These are phyloP conservation scores for Amblyjoppa fuscipennis DNA, from an alignment of 2,888 invertebrate genomes.

Conservation along the genomic window DNA sequence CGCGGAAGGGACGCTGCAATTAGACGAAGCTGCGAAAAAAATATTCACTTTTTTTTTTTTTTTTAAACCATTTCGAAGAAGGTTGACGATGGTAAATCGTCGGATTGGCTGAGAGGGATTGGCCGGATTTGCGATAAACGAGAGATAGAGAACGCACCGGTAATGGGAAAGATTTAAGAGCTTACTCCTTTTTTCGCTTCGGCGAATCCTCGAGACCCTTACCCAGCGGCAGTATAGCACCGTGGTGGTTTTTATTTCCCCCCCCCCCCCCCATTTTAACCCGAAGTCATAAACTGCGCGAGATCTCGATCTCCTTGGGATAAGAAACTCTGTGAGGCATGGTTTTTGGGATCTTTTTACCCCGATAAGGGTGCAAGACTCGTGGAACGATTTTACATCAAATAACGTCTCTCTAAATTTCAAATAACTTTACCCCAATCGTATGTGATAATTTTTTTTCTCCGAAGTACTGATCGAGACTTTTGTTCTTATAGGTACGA, in stretches of 20 bases:
- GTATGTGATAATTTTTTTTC: no score
- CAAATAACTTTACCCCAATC: neutral
- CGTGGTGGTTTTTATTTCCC: neutral
- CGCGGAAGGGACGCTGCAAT: slow-evolving; percentile 65
- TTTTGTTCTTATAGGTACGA: neutral
- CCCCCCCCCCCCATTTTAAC: neutral
- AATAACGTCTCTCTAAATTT: neutral
- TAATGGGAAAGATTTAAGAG: slow-evolving; percentile 29
- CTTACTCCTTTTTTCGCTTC: slow-evolving; percentile 45
- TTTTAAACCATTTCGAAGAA: slow-evolving; percentile 45
- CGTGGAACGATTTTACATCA: neutral
- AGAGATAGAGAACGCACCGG: slow-evolving; percentile 9
- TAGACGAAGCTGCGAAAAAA: slow-evolving; percentile 70
- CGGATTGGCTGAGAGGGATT: slow-evolving; percentile 26
- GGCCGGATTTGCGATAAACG: neutral
- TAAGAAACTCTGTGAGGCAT: slow-evolving; percentile 3
- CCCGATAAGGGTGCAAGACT: slow-evolving; percentile 6
- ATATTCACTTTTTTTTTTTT: slow-evolving; percentile 33
- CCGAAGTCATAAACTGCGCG: slow-evolving; percentile 3
- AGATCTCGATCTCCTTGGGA: slow-evolving; percentile 1
- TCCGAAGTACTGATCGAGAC: neutral
- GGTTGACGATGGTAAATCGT: slow-evolving; percentile 15
- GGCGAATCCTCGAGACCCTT: slow-evolving; percentile 4
- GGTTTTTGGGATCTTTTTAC: neutral
- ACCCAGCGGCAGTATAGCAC: neutral